Evolutionary conservation across 1,140 invertebrate genomes (phyloP), one percentile per base, ranked within the genome.

Genomic region (Diorhabda elongata): DNA sequence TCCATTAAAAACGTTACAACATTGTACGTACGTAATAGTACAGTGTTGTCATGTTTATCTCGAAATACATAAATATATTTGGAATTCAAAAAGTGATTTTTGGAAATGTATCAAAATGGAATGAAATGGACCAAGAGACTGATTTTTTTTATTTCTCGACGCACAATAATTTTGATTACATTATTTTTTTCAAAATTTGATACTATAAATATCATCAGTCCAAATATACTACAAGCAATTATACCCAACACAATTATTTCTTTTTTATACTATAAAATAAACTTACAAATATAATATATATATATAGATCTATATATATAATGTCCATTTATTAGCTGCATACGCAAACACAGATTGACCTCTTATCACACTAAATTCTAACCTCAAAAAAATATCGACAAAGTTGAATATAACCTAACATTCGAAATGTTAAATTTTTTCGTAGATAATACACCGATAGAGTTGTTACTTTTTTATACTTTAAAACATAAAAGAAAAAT

Each of bases 311-410:
- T 52, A 8, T 52, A 52, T 52, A n/a, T 52, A 52, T 52, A 52
- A 52, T 52, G 47, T 52, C 47, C 47, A 52, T 52, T 52, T 26
- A 26, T 52, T 52, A 52, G 47, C 47, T 52, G 4, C 47, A 8
- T 52, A 52, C n/a, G 47, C 2, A 52, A 52, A 52, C 47, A 52
- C 47, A 52, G 3, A 52, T 52, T 52, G 47, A 52, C 47, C 47
- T n/a, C 47, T 6, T 52, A 52, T 52, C 47, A 52, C 47, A n/a
- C 47, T 52, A 52, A 52, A 52, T 26, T 52, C 47, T 52, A 52
- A 52, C 47, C n/a, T 52, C 47, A 52, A 52, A 26, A 52, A 52
- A 52, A 52, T 52, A 52, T 52, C 47, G 47, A 52, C 47, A 52
- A n/a, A n/a, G 47, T 8, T n/a, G 47, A 52, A 52, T n/a, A 52